Percentiles rank a stretch among this genome's conserved stretches.
These are phyloP conservation scores for Argya squamiceps DNA, from an alignment of 2,797 vertebrate species.

Conservation along the genomic window DNA sequence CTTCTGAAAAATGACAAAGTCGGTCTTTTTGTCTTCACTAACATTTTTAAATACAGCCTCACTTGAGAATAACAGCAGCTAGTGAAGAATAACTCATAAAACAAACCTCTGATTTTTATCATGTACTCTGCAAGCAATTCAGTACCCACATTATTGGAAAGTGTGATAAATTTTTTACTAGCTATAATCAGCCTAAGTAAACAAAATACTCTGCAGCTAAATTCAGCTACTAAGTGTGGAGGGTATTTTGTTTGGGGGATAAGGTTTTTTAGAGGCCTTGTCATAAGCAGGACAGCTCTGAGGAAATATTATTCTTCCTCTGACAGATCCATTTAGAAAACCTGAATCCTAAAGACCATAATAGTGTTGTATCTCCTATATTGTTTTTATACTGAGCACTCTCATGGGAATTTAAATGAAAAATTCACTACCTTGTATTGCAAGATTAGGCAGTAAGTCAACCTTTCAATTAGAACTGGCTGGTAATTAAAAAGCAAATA, in stretches of 20 bases:
- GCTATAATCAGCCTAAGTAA: background rate
- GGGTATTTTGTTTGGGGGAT: background rate
- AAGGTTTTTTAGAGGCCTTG: background rate
- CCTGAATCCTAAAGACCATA: background rate
- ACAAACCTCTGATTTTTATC: background rate
- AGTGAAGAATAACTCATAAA: background rate
- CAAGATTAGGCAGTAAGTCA: background rate
- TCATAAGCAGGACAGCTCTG: background rate
- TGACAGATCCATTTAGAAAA: background rate
- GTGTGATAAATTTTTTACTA: background rate
- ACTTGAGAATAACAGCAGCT: background rate
- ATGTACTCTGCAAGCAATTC: background rate
- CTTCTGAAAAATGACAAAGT: background rate
- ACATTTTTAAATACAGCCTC: background rate
- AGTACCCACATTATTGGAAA: background rate
- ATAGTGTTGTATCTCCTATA: background rate
- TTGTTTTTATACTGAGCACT: background rate
- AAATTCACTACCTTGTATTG: background rate
- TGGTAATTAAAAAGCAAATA: background rate
- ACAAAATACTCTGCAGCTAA: background rate
- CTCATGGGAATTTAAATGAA: background rate
- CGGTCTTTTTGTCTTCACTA: background rate
- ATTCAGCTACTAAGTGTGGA: background rate
- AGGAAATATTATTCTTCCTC: background rate
- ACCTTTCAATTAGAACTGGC: background rate